Evolutionary conservation across 1,140 invertebrate genomes (phyloP), one percentile per base, ranked within the genome.

Genomic region (Tetramorium alpestre): DNA sequence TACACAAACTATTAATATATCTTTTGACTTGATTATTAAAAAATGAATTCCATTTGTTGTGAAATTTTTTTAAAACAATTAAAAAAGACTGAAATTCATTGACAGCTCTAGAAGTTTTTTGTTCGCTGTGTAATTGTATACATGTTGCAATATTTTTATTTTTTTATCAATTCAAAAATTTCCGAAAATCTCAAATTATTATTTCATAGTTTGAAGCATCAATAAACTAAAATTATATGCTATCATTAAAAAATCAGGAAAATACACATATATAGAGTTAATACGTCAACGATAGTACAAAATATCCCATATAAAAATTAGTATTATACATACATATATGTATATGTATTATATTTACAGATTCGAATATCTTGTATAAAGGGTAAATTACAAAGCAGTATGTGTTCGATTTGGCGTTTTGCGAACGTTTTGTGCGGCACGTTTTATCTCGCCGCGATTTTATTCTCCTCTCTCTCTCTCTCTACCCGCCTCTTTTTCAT

Each of bases 401-500:
- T 41, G 41, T 44, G 25, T 73, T 22, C 44, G 41, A 84, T 75
- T 84, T 60, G 25, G 25, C 56, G 69, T 62, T 69, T 82, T 25
- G 78, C 65, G 38, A 56, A 18, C 22, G 28, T 70, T 70, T 60
- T 73, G 41, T 33, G 13, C 56, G 69, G 54, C 67, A 38, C 80
- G 80, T 56, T 84, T 73, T n/a, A 73, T 84, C 28, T 84, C 28
- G 54, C 41, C 25, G n/a, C 69, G 80, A 72, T 73, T 84, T 84
- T 62, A 73, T 84, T 75, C 44, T 51, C 44, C 28, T 51, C 28
- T 16, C 51, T 73, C 51, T 49, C 10, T 18, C 25, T 22, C 16
- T 58, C 22, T 13, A 6, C 4, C 51, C 65, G 47, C 0, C 38
- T 33, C 25, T 47, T 73, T 84, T 84, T 75, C 18, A 60, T 73